Percentiles rank a stretch among this genome's conserved stretches.
These are phyloP conservation scores for Trichonephila inaurata DNA, from an alignment of 1,140 invertebrate species.

Conservation along the genomic window DNA sequence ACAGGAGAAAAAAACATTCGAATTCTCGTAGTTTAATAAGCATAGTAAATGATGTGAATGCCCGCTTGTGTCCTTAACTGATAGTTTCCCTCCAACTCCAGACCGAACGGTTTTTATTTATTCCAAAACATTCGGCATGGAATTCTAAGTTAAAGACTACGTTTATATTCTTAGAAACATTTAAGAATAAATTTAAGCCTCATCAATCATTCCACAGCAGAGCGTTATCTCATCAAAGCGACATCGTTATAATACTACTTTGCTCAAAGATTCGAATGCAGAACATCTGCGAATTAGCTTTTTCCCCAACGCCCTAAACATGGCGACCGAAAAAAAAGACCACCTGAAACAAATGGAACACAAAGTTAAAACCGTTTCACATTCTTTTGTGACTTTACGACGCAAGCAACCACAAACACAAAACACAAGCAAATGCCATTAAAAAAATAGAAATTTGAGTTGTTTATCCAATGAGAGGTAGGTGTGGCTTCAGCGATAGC, in stretches of 20 bases:
- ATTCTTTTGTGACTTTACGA: conserved; percentile 54
- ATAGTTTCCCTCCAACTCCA: background rate
- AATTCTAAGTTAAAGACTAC: conserved; percentile 14
- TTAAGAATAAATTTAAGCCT: conserved; percentile 27
- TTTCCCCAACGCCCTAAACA: conserved; percentile 47
- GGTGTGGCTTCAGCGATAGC: conserved; percentile 71
- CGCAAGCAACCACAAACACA: conserved; percentile 60
- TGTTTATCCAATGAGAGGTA: conserved; percentile 76
- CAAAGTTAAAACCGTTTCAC: conserved; percentile 37
- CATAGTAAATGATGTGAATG: background rate
- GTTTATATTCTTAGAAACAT: conserved; percentile 24
- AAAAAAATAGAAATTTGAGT: conserved; percentile 74
- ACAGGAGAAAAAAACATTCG: background rate
- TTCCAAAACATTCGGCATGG: conserved; percentile 8
- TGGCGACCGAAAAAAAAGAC: conserved; percentile 4
- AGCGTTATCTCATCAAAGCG: background rate
- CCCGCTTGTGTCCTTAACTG: background rate
- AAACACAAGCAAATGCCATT: conserved; percentile 73
- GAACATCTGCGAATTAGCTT: conserved; percentile 15
- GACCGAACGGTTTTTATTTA: background rate
- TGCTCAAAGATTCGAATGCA: background rate
- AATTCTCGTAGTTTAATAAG: conserved; percentile 37
- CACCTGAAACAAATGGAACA: conserved; percentile 34
- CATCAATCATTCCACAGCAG: background rate
- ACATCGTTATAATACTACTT: too few species aligned